Base-by-base conservation (phyloP, 2,888 invertebrate genomes). In the Lomographa bimaculata region DNA sequence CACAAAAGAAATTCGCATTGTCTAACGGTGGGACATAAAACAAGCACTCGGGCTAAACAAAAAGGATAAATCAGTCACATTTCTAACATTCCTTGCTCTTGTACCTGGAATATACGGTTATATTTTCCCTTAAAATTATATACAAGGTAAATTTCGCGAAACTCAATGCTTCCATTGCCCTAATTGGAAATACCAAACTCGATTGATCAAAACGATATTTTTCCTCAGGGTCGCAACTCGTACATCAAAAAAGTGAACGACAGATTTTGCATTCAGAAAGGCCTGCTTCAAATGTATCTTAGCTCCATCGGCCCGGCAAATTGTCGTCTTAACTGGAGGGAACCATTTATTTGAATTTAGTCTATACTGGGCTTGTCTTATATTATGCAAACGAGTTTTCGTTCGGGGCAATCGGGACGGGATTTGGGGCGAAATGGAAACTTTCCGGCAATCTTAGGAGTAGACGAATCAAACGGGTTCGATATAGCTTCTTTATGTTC, bases 301-400 rank as follows among this genome's bases (percentile, higher is more conserved):
- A 60, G 63, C 70, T 71, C 60, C 77, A 71, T 65, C 76, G 81
- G 78, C 79, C 79, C 80, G 79, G 60, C 59, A 80, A 81, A 83
- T 81, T 80, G 81, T 76, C 76, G 70, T 74, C 77, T 79, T 77
- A 77, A 79, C 76, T 79, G 68, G 71, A 71, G 68, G 66, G 60
- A 73, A 72, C 73, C 79, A 79, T 82, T 81, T 81, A 79, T 83
- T 82, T 80, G 72, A 73, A 72, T 78, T 80, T 76, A 78, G 76
- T 69, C 70, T 60, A 76, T 78, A 73, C 74, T 72, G 59, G 71
- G 69, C 71, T 64, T 72, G 71, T 76, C 71, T 76, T 75, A 75
- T 75, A 74, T 80, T 78, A 82, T 81, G 79, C 73, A 79, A 79
- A 79, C 74, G 74, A 77, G 71, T 71, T 76, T 76, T 71, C 66